Percentiles rank a stretch among this genome's conserved stretches.
Evolutionary conservation across 2,113 vertebrate species (phyloP).

Genomic region (Rynchops niger): DNA sequence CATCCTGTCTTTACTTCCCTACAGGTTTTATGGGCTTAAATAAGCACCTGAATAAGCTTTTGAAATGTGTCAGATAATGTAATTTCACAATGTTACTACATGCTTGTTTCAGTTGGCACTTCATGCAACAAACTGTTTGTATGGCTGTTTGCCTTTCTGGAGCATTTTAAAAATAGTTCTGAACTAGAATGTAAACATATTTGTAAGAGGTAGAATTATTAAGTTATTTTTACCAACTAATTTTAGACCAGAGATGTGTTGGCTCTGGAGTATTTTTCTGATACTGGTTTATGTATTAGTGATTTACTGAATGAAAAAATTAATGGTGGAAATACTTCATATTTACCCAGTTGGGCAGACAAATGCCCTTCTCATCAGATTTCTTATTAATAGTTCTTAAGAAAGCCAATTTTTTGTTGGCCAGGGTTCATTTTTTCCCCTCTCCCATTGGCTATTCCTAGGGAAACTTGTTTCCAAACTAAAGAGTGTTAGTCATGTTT

Average conservation of each 20-base stretch:
- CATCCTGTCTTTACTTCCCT: conserved; percentile 60
- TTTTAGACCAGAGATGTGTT: conserved; percentile 39
- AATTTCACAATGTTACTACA: conserved; percentile 50
- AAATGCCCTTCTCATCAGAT: conserved; percentile 26
- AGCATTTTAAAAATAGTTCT: conserved; percentile 34
- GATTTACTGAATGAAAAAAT: conserved; percentile 23
- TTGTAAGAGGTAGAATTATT: conserved; percentile 26
- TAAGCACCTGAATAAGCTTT: conserved; percentile 74
- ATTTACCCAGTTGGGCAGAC: conserved; percentile 23
- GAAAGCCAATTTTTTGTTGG: not conserved
- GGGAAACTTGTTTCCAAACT: conserved; percentile 12
- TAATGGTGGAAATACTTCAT: conserved; percentile 20
- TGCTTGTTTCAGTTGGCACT: conserved; percentile 67
- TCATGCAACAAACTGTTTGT: conserved; percentile 33
- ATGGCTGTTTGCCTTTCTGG: conserved; percentile 41
- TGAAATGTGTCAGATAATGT: conserved; percentile 68
- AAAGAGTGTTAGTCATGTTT: not conserved
- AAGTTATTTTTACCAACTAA: conserved; percentile 35
- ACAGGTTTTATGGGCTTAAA: conserved; percentile 42
- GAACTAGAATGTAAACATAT: not conserved
- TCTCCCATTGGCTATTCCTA: not conserved
- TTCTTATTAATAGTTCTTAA: conserved; percentile 30
- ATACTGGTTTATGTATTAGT: conserved; percentile 5
- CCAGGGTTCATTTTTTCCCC: not conserved
- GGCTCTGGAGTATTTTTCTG: conserved; percentile 13